A percentile compares a stretch with the other conserved stretches of the same genome.
Conservation (phyloP, 2,888 invertebrate species). For the Gisinianus flammeolus region DNA sequence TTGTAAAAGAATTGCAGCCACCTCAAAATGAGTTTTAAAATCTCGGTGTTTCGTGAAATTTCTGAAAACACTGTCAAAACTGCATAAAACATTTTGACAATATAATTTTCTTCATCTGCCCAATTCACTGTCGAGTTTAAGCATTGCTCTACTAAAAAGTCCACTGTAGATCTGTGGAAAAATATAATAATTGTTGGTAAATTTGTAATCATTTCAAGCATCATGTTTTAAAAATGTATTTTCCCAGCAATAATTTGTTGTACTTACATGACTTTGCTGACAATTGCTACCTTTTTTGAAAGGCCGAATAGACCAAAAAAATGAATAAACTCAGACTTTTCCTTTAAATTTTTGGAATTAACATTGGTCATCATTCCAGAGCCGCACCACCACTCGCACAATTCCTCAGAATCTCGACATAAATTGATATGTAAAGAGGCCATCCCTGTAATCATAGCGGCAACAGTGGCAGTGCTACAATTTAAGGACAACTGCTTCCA, state of each 20-base stretch:
- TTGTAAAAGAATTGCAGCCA: too few relatives aligned
- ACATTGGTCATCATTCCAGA: constrained; percentile 37
- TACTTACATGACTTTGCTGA: constrained; percentile 44
- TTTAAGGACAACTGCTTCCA: constrained; percentile 54
- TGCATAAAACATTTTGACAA: constrained; percentile 32
- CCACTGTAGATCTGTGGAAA: constrained; percentile 30
- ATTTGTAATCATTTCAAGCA: neutral
- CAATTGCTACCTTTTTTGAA: constrained; percentile 42
- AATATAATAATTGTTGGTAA: neutral
- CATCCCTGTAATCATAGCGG: constrained; percentile 49
- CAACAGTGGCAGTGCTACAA: constrained; percentile 43
- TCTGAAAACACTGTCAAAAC: constrained; percentile 30
- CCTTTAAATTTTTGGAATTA: constrained; percentile 44
- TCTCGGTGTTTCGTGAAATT: constrained; percentile 20
- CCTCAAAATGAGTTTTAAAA: constrained; percentile 21
- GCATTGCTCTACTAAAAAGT: constrained; percentile 5
- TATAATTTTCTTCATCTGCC: constrained; percentile 42
- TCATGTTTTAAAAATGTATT: neutral
- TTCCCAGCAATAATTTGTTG: too few relatives aligned
- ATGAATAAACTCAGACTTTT: constrained; percentile 51
- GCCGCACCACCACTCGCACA: constrained; percentile 54
- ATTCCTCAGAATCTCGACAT: constrained; percentile 44
- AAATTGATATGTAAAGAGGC: constrained; percentile 42
- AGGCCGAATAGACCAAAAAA: constrained; percentile 49
- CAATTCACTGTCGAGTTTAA: constrained; percentile 32